Conservation (phyloP, 2,113 vertebrate genomes). For the Pao palembangensis region DNA sequence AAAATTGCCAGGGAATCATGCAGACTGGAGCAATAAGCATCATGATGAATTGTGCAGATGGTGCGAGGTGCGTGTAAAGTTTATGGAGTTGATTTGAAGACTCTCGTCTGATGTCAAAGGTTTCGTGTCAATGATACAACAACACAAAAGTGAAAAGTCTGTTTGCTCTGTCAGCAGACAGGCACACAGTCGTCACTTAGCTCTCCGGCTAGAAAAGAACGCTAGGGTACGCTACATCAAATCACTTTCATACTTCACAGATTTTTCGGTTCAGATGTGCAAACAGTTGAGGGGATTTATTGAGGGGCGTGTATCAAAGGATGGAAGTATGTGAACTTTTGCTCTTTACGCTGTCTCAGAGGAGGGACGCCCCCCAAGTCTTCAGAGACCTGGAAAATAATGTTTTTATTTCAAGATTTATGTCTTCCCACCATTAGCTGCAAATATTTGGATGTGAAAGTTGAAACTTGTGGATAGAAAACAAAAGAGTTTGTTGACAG, state of each 20-base stretch:
- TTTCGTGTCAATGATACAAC: slow-evolving; percentile 4
- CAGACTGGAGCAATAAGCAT: neutral
- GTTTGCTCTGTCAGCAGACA: slow-evolving; percentile 31
- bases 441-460: too few species aligned
- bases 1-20: too few species aligned
- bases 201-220: neutral
- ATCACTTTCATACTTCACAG: slow-evolving; percentile 26
- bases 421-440: neutral
- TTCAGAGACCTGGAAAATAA: slow-evolving; percentile 42
- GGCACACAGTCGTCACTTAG: neutral
- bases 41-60: slow-evolving; percentile 18
- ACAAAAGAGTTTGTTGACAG: too few species aligned
- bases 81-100: slow-evolving; percentile 4
- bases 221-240: neutral
- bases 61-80: slow-evolving; percentile 1
- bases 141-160: slow-evolving; percentile 15
- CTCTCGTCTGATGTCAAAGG: slow-evolving; percentile 14
- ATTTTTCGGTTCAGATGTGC: slow-evolving; percentile 29
- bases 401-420: slow-evolving; percentile 19
- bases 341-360: slow-evolving; percentile 24
- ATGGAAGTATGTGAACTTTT: slow-evolving; percentile 40
- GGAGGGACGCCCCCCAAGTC: slow-evolving; percentile 13
- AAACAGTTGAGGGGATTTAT: slow-evolving; percentile 34
- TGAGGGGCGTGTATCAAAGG: slow-evolving; percentile 25
- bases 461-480: too few species aligned